Conservation (phyloP, 2,888 invertebrate genomes). For the Apotomis turbidana region DNA sequence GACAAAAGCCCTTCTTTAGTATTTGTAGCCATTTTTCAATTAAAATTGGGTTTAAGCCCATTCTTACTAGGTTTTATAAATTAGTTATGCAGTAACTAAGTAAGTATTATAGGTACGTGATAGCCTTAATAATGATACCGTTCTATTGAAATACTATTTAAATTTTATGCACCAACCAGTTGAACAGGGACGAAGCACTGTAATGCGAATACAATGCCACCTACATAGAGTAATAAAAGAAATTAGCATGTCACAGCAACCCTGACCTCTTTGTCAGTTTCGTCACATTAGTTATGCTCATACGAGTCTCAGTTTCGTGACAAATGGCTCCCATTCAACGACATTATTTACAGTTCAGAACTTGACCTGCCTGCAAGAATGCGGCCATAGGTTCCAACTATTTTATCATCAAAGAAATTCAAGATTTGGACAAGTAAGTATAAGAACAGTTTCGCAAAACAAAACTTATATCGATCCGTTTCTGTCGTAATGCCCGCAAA, state of each 20-base stretch:
- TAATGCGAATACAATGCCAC: conserved; percentile 18
- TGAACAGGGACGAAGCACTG: background rate
- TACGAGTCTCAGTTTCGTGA: background rate
- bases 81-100: too few relatives aligned
- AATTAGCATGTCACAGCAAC: conserved; percentile 34
- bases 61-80: too few relatives aligned
- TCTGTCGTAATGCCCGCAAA: too few relatives aligned
- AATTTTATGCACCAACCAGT: background rate
- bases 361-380: background rate
- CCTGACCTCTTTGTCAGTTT: conserved; percentile 17
- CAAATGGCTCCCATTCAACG: background rate
- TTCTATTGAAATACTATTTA: background rate
- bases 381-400: too few relatives aligned
- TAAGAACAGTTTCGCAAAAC: too few relatives aligned
- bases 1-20: too few relatives aligned
- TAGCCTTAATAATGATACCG: background rate
- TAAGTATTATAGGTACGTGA: too few relatives aligned
- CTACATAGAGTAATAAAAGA: conserved; percentile 31
- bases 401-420: too few relatives aligned
- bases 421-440: too few relatives aligned
- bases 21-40: too few relatives aligned
- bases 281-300: conserved; percentile 12
- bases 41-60: too few relatives aligned
- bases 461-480: too few relatives aligned
- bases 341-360: background rate